Evolutionary conservation across 2,113 vertebrate species (phyloP), one percentile per base, ranked within the genome.

Genomic region (Tamias sibiricus): DNA sequence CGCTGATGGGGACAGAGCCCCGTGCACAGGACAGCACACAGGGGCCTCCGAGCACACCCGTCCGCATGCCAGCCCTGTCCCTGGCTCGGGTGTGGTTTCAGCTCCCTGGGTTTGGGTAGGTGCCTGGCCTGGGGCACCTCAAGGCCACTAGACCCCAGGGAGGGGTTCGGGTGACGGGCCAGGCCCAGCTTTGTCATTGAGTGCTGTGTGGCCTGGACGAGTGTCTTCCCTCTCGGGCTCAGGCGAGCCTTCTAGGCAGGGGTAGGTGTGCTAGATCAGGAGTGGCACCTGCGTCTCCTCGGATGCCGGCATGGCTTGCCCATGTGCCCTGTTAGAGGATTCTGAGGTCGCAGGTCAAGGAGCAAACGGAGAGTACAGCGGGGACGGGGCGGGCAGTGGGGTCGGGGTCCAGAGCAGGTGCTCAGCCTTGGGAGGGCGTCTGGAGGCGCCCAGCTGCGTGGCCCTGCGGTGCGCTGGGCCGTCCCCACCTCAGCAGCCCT

Each of bases 291-390:
- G 6, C 42, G 20, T 11, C 42, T 59, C 52, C n/a, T 40, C 37
- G 81, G 72, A 8, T 19, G 28, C n/a, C 68, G 11, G 72, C 37
- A 54, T 8, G 6, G 72, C 64, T 32, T 52, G 52, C 71, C 66
- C 44, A 40, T 12, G 24, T 32, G 37, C 26, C 10, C 1, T 52
- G 88, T 59, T 44, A 47, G 81, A 52, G 59, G 49, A 32, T 86
- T 82, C 83, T 24, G 87, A 92, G 80, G 54, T 47, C 24, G 0
- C 1, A 1, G 10, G 47, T 81, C 42, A 0, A 8, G 66, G 72
- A 47, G 47, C 28, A 5, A 30, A 24, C 0, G 35, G 85, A 13
- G 57, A 2, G 19, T 42, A 1, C 0, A 12, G 49, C 49, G 20
- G 76, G 20, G 74, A 82, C n/a, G 69, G 17, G 28, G 0, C 80